Conservation (phyloP, 2,797 vertebrate genomes). For the Notolabrus celidotus region DNA sequence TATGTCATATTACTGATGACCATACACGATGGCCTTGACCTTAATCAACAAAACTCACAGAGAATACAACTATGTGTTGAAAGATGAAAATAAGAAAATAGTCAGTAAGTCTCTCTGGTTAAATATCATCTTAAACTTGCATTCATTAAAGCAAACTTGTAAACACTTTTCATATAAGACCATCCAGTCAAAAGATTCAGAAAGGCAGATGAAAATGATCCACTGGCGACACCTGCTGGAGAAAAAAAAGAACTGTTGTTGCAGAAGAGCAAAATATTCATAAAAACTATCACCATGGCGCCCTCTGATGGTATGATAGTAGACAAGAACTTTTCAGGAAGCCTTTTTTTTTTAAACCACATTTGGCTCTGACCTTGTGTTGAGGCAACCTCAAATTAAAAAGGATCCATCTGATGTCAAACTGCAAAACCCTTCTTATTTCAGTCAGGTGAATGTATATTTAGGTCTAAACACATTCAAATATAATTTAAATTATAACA, state of each 20-base stretch:
- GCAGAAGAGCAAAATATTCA: background rate
- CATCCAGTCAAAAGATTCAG: rapidly evolving
- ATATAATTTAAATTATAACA: too few species aligned
- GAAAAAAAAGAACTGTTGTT: conserved; percentile 2
- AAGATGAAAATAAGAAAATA: background rate
- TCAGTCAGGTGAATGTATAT: too few species aligned
- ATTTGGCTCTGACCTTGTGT: background rate
- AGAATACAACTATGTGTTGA: too few species aligned
- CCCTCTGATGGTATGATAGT: conserved; percentile 33
- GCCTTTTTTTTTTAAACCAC: background rate
- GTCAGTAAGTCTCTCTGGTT: background rate
- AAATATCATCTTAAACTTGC: background rate
- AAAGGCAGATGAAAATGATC: background rate
- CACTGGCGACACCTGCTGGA: conserved; percentile 60
- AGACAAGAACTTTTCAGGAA: background rate
- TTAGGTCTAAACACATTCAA: too few species aligned
- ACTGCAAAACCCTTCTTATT: too few species aligned
- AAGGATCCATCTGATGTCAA: too few species aligned
- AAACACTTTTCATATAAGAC: background rate
- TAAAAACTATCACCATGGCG: background rate
- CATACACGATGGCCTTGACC: too few species aligned
- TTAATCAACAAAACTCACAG: too few species aligned
- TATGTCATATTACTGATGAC: background rate
- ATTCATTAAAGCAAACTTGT: background rate
- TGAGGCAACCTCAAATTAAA: background rate